Evolutionary conservation across 1,140 invertebrate genomes (phyloP), one percentile per base, ranked within the genome.

Genomic region (Antheraea pernyi): DNA sequence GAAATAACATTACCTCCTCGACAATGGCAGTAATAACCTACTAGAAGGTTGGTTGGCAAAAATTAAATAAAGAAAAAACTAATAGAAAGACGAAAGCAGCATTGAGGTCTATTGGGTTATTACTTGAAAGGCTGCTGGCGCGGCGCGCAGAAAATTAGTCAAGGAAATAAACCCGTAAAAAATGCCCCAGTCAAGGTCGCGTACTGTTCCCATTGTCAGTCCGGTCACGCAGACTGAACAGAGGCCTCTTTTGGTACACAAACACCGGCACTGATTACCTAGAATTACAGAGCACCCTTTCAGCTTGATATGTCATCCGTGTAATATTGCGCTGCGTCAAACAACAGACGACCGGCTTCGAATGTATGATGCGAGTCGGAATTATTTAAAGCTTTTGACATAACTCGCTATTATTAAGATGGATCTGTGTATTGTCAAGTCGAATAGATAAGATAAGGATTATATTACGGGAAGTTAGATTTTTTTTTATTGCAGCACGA

Each of bases 151-250:
- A 30, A 42, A 42, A 42, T 42, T 42, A 8, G 7, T 7, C 39
- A 42, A 53, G 16, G 6, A 53, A 16, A 53, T 53, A 53, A n/a
- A 16, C 46, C 16, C 46, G 16, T 53, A 42, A 53, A 16, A 53
- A 53, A 53, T 53, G 46, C 11, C 46, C 16, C 11, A 53, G 46
- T 53, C 46, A 53, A 53, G 46, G 66, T 37, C 66, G 36, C 22
- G 22, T 5, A 13, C 36, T 36, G 59, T 7, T n/a, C 13, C 61
- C 22, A 68, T 68, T 62, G 59, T 60, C 19, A 60, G 37, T 48
- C 39, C 36, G 10, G 68, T 70, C 62, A 58, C 68, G 19, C 39
- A 39, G n/a, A 8, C 11, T 63, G 60, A 65, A 59, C 68, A 70
- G 9, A 39, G 30, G 48, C 62, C 16, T 13, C 19, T 53, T 59